A percentile compares a stretch with the other conserved stretches of the same genome.
Evolutionary conservation across 2,113 vertebrate species (phyloP).

Genomic region (Saguinus imperator): DNA sequence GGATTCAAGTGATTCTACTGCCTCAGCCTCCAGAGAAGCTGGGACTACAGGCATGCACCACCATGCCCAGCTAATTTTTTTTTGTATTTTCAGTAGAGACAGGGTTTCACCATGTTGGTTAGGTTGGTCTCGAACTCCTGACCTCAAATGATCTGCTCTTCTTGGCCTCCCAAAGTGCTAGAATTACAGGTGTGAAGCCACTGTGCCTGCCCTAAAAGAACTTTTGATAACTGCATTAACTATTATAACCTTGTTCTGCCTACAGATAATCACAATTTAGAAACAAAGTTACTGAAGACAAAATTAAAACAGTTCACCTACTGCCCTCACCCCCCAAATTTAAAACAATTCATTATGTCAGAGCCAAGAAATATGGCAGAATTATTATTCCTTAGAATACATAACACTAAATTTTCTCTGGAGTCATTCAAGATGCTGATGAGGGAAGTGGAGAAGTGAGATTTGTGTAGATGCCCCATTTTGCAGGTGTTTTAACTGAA

Average conservation of each 20-base stretch:
- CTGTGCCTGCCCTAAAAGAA: not conserved
- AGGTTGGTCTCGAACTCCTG: no score
- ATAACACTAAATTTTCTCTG: not conserved
- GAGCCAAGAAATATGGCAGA: not conserved
- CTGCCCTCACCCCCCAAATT: no score
- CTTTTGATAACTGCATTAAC: not conserved
- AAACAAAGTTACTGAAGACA: constrained; percentile 3
- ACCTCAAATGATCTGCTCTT: no score
- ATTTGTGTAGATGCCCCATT: not conserved
- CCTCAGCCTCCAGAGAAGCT: no score
- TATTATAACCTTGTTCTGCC: not conserved
- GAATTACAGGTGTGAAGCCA: no score
- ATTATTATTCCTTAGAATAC: not conserved
- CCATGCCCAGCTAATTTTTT: no score
- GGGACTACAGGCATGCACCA: no score
- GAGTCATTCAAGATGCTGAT: not conserved
- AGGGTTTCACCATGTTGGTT: no score
- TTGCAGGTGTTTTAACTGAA: not conserved
- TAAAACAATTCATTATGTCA: not conserved
- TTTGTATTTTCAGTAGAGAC: no score
- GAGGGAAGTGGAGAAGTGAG: not conserved
- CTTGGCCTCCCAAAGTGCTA: no score
- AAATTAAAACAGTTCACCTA: not conserved
- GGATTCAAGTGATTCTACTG: no score
- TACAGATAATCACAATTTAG: not conserved